Evolutionary conservation across 2,888 invertebrate species (phyloP).

Genomic region (Timandra comae): DNA sequence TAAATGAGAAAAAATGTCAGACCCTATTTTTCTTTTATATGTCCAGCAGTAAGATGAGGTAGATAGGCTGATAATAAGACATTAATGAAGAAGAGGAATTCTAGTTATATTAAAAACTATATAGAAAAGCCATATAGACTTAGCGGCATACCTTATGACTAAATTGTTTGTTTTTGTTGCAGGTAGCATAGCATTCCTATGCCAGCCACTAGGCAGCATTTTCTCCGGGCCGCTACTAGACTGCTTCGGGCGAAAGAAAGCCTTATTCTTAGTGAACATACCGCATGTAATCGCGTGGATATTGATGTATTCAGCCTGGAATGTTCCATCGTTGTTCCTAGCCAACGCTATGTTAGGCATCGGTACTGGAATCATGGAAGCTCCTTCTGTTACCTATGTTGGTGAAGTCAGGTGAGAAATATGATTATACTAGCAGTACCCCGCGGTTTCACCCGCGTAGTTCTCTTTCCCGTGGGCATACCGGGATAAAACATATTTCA

Average conservation of each 20-base stretch:
- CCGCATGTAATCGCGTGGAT: conserved; percentile 77
- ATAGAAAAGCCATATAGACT: no score
- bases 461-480: no score
- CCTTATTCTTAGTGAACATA: conserved; percentile 75
- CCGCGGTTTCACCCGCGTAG: no score
- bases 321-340: conserved; percentile 64
- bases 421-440: neutral
- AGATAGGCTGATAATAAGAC: no score
- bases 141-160: no score
- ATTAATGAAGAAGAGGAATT: no score
- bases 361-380: conserved; percentile 78
- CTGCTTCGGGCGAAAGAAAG: conserved; percentile 71
- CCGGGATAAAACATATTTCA: neutral
- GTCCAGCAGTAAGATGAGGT: no score
- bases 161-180: no score
- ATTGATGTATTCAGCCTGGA: conserved; percentile 69
- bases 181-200: conserved; percentile 76
- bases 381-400: conserved; percentile 78
- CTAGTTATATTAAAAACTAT: no score
- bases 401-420: conserved; percentile 71
- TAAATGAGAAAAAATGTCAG: no score
- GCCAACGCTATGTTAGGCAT: conserved; percentile 73
- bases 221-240: conserved; percentile 75
- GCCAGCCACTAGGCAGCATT: conserved; percentile 76
- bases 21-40: no score